These are phyloP conservation scores for Heterodera carotae DNA, from an alignment of 1,140 invertebrate species.

Conservation along the genomic window DNA sequence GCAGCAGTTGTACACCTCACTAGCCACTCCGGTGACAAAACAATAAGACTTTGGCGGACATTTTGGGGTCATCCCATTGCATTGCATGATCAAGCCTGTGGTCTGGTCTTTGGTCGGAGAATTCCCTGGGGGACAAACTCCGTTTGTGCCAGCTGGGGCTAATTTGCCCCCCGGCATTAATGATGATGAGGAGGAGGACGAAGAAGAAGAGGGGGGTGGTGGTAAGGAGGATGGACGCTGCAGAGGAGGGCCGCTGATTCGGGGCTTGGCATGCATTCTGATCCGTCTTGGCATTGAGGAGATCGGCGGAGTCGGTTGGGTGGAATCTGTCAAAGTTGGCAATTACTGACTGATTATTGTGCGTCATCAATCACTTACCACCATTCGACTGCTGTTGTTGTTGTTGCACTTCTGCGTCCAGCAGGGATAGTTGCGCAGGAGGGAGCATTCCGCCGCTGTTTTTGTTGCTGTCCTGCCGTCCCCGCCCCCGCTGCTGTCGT, in stretches of 20 bases:
- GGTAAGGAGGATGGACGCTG: too few species aligned
- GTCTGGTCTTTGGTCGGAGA: conserved; percentile 47
- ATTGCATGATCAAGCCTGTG: conserved; percentile 50
- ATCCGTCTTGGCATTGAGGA: not conserved
- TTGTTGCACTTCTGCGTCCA: not conserved
- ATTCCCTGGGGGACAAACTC: conserved; percentile 61
- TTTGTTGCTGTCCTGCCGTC: not conserved
- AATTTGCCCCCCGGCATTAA: too few species aligned
- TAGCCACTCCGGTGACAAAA: conserved; percentile 64
- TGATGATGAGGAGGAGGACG: conserved; percentile 30
- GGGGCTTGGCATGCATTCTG: conserved; percentile 2
- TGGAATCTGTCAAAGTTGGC: not conserved
- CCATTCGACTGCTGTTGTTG: not conserved
- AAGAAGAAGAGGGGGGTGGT: too few species aligned
- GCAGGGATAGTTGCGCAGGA: not conserved
- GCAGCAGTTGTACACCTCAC: conserved; percentile 63
- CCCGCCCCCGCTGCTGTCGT: conserved; percentile 18
- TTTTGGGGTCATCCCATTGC: conserved; percentile 62
- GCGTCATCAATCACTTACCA: not conserved
- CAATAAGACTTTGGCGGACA: conserved; percentile 64
- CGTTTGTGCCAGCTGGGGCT: conserved; percentile 31
- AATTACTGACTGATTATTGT: not conserved
- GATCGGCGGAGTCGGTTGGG: not conserved
- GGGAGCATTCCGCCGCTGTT: conserved; percentile 8
- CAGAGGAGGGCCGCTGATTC: conserved; percentile 43